Evolutionary conservation across 2,888 invertebrate genomes (phyloP).

Genomic region (Drosophila recens): DNA sequence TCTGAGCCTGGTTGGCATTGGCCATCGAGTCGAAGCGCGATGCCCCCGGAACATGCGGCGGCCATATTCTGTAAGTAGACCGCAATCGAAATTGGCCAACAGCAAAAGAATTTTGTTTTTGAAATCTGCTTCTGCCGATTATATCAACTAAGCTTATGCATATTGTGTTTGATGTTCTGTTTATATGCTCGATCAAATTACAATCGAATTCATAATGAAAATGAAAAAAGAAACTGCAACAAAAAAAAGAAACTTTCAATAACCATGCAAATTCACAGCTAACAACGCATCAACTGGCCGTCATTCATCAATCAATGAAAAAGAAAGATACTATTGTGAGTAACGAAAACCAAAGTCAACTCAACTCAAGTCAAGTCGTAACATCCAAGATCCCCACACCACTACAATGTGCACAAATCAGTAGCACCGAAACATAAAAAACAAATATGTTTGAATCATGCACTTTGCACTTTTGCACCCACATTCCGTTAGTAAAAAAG

Average conservation of each 20-base stretch:
- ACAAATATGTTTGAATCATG: conserved; percentile 28
- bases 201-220: neutral
- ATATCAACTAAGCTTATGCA: conserved; percentile 46
- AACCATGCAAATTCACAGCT: conserved; percentile 86
- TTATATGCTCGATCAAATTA: conserved; percentile 38
- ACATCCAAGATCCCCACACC: conserved; percentile 33
- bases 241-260: conserved; percentile 51
- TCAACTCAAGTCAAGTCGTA: conserved; percentile 54
- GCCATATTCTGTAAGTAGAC: conserved; percentile 85
- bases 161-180: conserved; percentile 47
- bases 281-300: conserved; percentile 86
- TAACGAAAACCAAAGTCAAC: conserved; percentile 76
- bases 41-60: conserved; percentile 88
- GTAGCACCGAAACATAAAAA: conserved; percentile 27
- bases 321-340: conserved; percentile 88
- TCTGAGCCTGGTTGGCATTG: conserved; percentile 94
- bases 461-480: conserved; percentile 45
- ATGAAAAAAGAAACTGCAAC: conserved; percentile 17
- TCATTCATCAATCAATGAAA: conserved; percentile 86
- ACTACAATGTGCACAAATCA: conserved; percentile 36
- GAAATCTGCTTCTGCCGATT: conserved; percentile 39
- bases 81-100: neutral
- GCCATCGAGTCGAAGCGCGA: conserved; percentile 89
- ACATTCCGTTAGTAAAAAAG: conserved; percentile 26
- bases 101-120: conserved; percentile 6